These are phyloP conservation scores for Caerostris darwini DNA, from an alignment of 1,140 invertebrate species.

Conservation along the genomic window DNA sequence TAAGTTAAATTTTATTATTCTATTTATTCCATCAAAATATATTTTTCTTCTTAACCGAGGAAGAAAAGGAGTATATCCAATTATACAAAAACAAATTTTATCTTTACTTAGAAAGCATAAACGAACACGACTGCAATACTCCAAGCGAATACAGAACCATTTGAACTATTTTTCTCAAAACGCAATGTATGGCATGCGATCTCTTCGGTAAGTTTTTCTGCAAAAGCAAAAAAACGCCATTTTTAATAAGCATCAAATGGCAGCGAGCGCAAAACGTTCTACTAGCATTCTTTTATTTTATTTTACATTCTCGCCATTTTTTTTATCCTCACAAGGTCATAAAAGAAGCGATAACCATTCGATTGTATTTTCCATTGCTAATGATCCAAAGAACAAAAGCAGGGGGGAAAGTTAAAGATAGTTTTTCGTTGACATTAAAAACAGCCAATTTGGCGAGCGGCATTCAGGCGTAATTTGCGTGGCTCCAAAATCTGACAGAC, in stretches of 20 bases:
- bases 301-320: background rate
- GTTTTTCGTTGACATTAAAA: conserved; percentile 58
- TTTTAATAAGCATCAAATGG: conserved; percentile 13
- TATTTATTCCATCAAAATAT: no score
- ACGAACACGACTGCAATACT: background rate
- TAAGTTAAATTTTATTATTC: no score
- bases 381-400: conserved; percentile 31
- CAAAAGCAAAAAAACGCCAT: background rate
- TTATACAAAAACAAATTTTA: background rate
- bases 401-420: background rate
- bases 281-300: background rate
- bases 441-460: conserved; percentile 54
- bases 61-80: background rate
- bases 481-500: conserved; percentile 57
- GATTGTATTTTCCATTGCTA: conserved; percentile 58
- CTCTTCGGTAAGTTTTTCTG: background rate
- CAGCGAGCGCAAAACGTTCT: background rate
- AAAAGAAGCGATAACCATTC: conserved; percentile 57
- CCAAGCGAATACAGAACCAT: no score
- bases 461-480: conserved; percentile 58
- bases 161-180: no score
- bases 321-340: background rate
- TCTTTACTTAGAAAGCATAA: background rate
- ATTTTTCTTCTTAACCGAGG: no score
- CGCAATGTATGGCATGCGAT: no score